phyloP scores from a whole-genome alignment of 1,140 invertebrate species.

The Bombus haemorrhoidalis region DNA sequence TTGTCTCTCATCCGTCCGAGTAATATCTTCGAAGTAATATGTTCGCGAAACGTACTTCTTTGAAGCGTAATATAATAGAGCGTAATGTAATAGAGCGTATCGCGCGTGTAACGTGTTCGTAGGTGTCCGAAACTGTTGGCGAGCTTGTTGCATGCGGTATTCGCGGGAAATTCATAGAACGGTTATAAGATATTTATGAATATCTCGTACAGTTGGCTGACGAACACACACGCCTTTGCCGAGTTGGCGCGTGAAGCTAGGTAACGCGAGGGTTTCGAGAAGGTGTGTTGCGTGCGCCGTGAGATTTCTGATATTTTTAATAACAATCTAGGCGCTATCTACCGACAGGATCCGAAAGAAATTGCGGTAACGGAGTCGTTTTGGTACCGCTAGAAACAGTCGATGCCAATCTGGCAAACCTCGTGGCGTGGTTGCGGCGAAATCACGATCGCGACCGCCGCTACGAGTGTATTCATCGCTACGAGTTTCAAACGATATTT shows the following conservation, averaged over 20 bases:
- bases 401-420: conserved; percentile 65
- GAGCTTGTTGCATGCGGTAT: not conserved
- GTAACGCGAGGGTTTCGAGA: conserved; percentile 1
- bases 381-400: conserved; percentile 68
- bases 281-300: conserved; percentile 57
- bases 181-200: not conserved
- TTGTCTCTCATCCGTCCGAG: not conserved
- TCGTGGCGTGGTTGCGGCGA: conserved; percentile 40
- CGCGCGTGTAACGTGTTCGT: no score
- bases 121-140: no score
- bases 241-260: not conserved
- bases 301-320: conserved; percentile 72
- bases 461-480: conserved; percentile 24
- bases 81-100: no score
- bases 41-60: not conserved
- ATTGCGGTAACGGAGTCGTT: conserved; percentile 69
- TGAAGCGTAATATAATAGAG: no score
- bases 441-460: conserved; percentile 41
- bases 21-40: no score
- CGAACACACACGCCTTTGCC: no score
- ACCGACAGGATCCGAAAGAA: conserved; percentile 56
- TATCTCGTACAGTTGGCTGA: not conserved
- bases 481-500: conserved; percentile 34
- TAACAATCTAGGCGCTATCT: conserved; percentile 65
- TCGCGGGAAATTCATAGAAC: not conserved